Evolutionary conservation across 2,113 vertebrate genomes (phyloP).

Genomic region (Scomber colias): DNA sequence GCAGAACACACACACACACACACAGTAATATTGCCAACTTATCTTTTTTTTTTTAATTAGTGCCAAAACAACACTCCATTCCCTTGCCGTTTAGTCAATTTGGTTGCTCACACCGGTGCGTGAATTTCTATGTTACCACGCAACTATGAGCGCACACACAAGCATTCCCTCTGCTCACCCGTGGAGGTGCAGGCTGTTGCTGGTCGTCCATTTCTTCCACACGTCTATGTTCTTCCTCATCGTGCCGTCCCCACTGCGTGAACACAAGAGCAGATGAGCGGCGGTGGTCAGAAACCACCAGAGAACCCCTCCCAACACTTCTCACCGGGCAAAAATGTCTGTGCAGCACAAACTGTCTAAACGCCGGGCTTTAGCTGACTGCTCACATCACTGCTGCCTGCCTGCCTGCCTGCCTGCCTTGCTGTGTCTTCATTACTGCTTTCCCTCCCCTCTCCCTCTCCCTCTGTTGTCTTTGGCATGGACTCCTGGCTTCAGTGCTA

Average conservation of each 20-base stretch:
- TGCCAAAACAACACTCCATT: slow-evolving; percentile 23
- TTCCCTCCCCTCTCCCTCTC: slow-evolving; percentile 11
- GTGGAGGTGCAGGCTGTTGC: slow-evolving; percentile 97
- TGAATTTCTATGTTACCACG: neutral
- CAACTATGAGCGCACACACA: neutral
- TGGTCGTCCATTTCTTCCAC: slow-evolving; percentile 98
- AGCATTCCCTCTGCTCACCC: slow-evolving; percentile 85
- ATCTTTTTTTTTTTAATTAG: slow-evolving; percentile 37
- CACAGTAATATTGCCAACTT: slow-evolving; percentile 22
- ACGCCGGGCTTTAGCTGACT: slow-evolving; percentile 20
- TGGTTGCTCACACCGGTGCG: neutral
- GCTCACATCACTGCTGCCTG: slow-evolving; percentile 25
- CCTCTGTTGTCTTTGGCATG: slow-evolving; percentile 62
- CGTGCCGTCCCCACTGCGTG: slow-evolving; percentile 93
- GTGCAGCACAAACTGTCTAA: slow-evolving; percentile 21
- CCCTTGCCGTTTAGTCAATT: slow-evolving; percentile 35
- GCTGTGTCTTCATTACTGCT: slow-evolving; percentile 29
- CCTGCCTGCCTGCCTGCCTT: neutral
- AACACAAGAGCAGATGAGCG: slow-evolving; percentile 55
- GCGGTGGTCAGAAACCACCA: slow-evolving; percentile 28
- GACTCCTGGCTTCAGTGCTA: slow-evolving; percentile 29
- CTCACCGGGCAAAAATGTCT: slow-evolving; percentile 32
- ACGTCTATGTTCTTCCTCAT: slow-evolving; percentile 99
- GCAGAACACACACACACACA: slow-evolving; percentile 28
- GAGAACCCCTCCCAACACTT: slow-evolving; percentile 18